These are phyloP conservation scores for Dendrolimus kikuchii DNA, from an alignment of 1,140 invertebrate genomes.

Conservation along the genomic window DNA sequence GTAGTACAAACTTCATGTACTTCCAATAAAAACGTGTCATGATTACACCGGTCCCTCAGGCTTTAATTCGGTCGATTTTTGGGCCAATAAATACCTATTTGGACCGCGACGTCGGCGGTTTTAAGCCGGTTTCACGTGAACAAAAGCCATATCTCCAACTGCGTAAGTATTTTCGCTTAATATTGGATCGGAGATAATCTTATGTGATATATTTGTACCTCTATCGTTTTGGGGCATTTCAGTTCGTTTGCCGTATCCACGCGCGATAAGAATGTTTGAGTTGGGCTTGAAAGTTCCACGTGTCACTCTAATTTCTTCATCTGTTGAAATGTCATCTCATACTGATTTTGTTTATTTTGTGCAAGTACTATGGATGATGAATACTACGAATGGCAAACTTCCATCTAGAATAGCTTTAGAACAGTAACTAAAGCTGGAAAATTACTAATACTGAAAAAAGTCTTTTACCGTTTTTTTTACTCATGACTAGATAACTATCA, in stretches of 20 bases:
- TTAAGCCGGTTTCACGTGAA: conserved; percentile 19
- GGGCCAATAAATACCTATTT: conserved; percentile 18
- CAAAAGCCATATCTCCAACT: conserved; percentile 19
- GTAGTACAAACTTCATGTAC: conserved; percentile 12
- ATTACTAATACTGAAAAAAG: too few species aligned
- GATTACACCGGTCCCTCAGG: conserved; percentile 26
- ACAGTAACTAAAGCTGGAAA: too few species aligned
- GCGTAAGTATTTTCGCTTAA: conserved; percentile 14
- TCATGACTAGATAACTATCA: too few species aligned
- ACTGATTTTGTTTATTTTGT: background rate
- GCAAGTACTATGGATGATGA: too few species aligned
- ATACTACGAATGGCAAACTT: too few species aligned
- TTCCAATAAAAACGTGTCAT: conserved; percentile 7
- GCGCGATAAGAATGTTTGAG: conserved; percentile 53
- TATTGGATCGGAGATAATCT: conserved; percentile 27
- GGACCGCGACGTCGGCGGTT: conserved; percentile 18
- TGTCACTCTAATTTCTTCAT: conserved; percentile 45
- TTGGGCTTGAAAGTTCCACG: conserved; percentile 53
- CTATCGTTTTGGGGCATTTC: conserved; percentile 21
- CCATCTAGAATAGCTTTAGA: too few species aligned
- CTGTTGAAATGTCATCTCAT: conserved; percentile 36
- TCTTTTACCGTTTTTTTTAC: too few species aligned
- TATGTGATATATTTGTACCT: conserved; percentile 25
- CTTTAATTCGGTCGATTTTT: conserved; percentile 25
- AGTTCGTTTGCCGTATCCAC: conserved; percentile 53